A percentile compares a stretch with the other conserved stretches of the same genome.
Conservation (phyloP, 64 coral and sea anemone genomes). For the Acropora tenuis region DNA sequence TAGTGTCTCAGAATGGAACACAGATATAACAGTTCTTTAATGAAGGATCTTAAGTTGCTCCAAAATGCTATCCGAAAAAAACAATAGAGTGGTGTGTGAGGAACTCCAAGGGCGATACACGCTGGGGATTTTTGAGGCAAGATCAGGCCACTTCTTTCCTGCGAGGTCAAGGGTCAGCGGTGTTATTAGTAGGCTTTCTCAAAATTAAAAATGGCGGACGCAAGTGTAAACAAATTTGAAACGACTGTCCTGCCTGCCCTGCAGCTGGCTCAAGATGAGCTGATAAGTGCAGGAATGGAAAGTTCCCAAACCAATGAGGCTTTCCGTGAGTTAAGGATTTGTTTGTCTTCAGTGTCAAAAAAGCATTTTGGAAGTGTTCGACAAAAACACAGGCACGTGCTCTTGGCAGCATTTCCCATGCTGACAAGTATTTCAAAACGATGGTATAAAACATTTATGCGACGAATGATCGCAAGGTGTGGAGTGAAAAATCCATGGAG, state of each 20-base stretch:
- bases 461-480: conserved; percentile 24
- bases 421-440: too few relatives aligned
- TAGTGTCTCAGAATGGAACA: background rate
- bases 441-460: background rate
- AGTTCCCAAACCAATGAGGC: too few relatives aligned
- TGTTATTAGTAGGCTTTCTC: conserved; percentile 36
- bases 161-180: conserved; percentile 11
- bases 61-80: background rate
- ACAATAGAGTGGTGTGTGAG: background rate
- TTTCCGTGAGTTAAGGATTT: too few relatives aligned
- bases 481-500: conserved; percentile 46
- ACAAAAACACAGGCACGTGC: too few relatives aligned
- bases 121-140: background rate
- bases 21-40: background rate
- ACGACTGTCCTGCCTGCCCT: too few relatives aligned
- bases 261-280: too few relatives aligned
- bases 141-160: conserved; percentile 1
- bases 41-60: background rate
- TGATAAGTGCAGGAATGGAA: too few relatives aligned
- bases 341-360: too few relatives aligned
- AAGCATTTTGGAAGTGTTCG: too few relatives aligned
- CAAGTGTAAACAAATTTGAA: background rate
- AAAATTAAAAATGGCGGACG: conserved; percentile 2
- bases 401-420: too few relatives aligned
- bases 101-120: background rate